phyloP scores from a whole-genome alignment of 2,888 invertebrate species.

The Amphimallon solstitiale region DNA sequence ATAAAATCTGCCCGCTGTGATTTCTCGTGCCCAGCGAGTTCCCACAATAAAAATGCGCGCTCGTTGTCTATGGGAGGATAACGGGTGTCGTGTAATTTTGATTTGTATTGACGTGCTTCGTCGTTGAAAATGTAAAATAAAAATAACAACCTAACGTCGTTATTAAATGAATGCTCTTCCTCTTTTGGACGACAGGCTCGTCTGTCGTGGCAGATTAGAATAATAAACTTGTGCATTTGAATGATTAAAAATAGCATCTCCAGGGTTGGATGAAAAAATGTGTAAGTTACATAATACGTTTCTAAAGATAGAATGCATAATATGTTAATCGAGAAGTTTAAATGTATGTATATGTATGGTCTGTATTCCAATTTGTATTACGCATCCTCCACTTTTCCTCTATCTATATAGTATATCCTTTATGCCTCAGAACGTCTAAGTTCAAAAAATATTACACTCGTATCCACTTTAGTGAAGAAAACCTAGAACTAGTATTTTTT shows the following conservation, averaged over 20 bases:
- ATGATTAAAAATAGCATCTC: not conserved
- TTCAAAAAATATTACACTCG: too few species aligned
- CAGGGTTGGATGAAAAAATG: not conserved
- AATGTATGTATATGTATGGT: too few species aligned
- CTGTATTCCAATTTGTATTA: too few species aligned
- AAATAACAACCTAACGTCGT: slow-evolving; percentile 13
- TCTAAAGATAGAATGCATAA: too few species aligned
- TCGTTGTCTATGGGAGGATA: not conserved
- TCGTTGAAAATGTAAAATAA: not conserved
- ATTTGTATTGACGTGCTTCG: not conserved
- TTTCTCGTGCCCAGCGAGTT: not conserved
- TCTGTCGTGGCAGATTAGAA: not conserved
- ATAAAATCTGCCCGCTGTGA: slow-evolving; percentile 25
- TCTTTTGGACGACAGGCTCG: not conserved
- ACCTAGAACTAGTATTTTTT: too few species aligned
- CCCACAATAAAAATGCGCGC: slow-evolving; percentile 7
- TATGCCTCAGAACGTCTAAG: too few species aligned
- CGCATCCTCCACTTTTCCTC: too few species aligned
- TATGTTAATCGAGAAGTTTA: too few species aligned
- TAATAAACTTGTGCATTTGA: not conserved
- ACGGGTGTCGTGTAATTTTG: slow-evolving; percentile 5
- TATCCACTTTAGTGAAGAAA: too few species aligned
- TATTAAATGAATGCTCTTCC: slow-evolving; percentile 12
- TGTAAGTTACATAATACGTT: not conserved
- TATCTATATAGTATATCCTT: too few species aligned